Conservation (phyloP, 2,888 invertebrate species). For the Athrips mouffetella region DNA sequence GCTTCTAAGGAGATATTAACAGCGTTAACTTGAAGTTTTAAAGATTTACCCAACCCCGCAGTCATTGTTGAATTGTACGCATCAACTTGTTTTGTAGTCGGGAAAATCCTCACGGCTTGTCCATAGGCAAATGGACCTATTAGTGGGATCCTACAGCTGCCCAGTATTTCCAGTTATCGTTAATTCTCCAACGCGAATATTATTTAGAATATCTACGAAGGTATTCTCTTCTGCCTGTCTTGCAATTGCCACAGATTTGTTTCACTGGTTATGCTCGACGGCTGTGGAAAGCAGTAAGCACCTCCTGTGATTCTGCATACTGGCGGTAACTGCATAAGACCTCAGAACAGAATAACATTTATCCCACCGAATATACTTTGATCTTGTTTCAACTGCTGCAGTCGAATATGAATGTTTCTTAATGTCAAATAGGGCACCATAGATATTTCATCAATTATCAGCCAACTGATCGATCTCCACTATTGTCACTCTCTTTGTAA, state of each 20-base stretch:
- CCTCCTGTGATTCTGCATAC: background rate
- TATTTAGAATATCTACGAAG: slow-evolving; percentile 11
- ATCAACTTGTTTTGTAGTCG: slow-evolving; percentile 11
- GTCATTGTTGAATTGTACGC: slow-evolving; percentile 17
- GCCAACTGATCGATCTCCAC: background rate
- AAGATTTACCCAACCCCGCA: slow-evolving; percentile 12
- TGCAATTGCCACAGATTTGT: background rate
- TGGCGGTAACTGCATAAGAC: background rate
- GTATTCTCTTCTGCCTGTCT: background rate
- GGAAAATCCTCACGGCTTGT: background rate
- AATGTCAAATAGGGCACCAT: background rate
- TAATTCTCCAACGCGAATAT: slow-evolving; percentile 17
- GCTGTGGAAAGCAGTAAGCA: background rate
- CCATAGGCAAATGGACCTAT: slow-evolving; percentile 7
- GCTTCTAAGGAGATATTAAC: background rate
- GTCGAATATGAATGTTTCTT: background rate
- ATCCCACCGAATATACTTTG: background rate
- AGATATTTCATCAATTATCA: background rate
- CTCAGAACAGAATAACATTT: background rate
- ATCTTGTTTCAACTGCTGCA: background rate
- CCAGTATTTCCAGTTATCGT: slow-evolving; percentile 21
- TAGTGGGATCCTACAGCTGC: slow-evolving; percentile 14
- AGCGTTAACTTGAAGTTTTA: slow-evolving; percentile 13
- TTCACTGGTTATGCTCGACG: background rate
- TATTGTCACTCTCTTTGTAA: background rate